Conservation (phyloP, 2,888 invertebrate genomes). For the Scaptomyza tumidula region DNA sequence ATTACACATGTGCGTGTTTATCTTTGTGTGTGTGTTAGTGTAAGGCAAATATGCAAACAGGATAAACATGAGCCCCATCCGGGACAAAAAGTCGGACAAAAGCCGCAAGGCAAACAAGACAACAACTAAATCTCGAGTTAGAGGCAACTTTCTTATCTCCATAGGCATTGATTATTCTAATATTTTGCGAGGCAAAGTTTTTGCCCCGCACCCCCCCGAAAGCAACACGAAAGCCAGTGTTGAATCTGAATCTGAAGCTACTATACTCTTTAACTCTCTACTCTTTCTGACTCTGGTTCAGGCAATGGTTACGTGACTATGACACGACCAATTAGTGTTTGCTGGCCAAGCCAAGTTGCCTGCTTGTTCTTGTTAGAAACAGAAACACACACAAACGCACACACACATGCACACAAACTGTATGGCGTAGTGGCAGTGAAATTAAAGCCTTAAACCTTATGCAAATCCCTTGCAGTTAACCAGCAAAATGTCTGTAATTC, state of each 20-base stretch:
- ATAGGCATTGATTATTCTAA: constrained; percentile 62
- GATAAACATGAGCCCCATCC: constrained; percentile 49
- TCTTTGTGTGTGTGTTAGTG: constrained; percentile 7
- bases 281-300: background rate
- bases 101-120: constrained; percentile 55
- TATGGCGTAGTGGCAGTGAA: constrained; percentile 32
- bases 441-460: constrained; percentile 70
- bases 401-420: background rate
- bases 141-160: constrained; percentile 27
- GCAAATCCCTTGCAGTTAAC: constrained; percentile 47
- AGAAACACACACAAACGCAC: constrained; percentile 2
- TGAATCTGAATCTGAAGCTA: background rate
- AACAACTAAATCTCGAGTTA: constrained; percentile 15
- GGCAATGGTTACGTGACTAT: constrained; percentile 65
- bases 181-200: constrained; percentile 32
- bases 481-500: constrained; percentile 51
- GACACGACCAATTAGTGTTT: constrained; percentile 77
- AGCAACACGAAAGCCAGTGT: constrained; percentile 15
- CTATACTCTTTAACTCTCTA: too few species aligned
- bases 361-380: constrained; percentile 27
- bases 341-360: constrained; percentile 26
- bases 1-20: constrained; percentile 43
- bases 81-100: constrained; percentile 21
- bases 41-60: constrained; percentile 48
- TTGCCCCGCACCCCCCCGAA: constrained; percentile 20